These are phyloP conservation scores for Actinostola sp. DNA, from an alignment of 92 coral and sea anemone species.

Conservation along the genomic window DNA sequence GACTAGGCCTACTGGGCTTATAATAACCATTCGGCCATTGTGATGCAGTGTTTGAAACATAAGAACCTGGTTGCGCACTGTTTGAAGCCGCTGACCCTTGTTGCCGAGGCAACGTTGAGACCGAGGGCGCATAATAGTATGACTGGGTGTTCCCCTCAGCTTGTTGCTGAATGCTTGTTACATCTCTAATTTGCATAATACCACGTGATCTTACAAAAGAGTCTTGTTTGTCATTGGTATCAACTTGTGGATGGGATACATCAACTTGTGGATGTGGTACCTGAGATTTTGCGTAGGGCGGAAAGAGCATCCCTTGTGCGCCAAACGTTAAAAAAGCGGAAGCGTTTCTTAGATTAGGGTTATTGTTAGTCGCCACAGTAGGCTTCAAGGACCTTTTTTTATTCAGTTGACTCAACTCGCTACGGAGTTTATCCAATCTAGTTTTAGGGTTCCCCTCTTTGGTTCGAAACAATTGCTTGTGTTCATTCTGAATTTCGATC, in stretches of 20 bases:
- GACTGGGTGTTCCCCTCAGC: neutral
- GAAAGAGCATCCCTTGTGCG: constrained; percentile 11
- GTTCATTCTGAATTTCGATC: too few relatives aligned
- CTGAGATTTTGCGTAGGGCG: constrained; percentile 15
- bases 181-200: constrained; percentile 4
- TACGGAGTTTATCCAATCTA: constrained; percentile 8
- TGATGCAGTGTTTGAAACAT: neutral
- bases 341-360: neutral
- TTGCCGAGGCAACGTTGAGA: neutral
- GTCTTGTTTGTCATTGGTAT: constrained; percentile 2
- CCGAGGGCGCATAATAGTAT: neutral
- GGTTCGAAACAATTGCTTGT: constrained; percentile 1
- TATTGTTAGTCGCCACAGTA: neutral
- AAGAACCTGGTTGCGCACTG: neutral
- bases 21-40: neutral
- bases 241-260: neutral
- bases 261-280: neutral
- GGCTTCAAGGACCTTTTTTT: constrained; percentile 17
- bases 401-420: neutral
- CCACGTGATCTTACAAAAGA: neutral
- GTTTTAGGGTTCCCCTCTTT: constrained; percentile 1
- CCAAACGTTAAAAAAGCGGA: neutral
- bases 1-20: neutral
- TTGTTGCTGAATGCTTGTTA: constrained; percentile 13
- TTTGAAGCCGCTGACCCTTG: neutral